Base-by-base conservation (phyloP, 1,140 invertebrate genomes). In the Leptinotarsa lineolata region DNA sequence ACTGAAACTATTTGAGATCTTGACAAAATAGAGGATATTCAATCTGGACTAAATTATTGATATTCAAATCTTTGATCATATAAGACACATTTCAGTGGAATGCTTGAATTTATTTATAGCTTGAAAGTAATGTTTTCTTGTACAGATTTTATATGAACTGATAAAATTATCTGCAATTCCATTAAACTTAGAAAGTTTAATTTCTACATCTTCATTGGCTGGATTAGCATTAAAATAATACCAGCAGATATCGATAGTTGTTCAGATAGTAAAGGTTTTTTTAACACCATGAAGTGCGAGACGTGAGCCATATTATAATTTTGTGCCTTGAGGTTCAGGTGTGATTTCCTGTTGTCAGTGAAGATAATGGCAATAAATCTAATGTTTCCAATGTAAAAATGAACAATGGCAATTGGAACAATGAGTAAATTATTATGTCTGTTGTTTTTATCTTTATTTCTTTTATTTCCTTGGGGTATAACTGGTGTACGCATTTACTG, bases 391-490 rank as follows among this genome's bases (percentile, higher is more conserved):
- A 21, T 45, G n/a, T 58, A 71, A 71, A 71, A 61, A 72, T 71
- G 54, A 44, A 70, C 60, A 74, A 71, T 63, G 16, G 68, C 67
- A 63, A 74, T 39, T 72, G 59, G 46, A 65, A 66, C 59, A 72
- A 75, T 72, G 71, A 54, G 67, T 66, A 65, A 66, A 72, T 67
- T 72, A 75, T 72, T 67, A 68, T 72, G 70, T 68, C 71, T 70
- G 70, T 74, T 74, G 69, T 74, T 74, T 69, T 73, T 74, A 60
- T 70, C 45, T 77, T 77, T 70, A 71, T 68, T 68, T 68, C 16
- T 54, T 68, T 30, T 6, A 58, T 68, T 54, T 54, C 67, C 67
- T 21, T 16, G 46, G 67, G 67, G 21, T 24, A 68, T 68, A 68
- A 54, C 48, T 54, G 48, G 15, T 15, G 12, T 54, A 54, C 15